Percentiles rank a stretch among this genome's conserved stretches.
Evolutionary conservation across 1,140 invertebrate genomes (phyloP).

Genomic region (Calliopsis andreniformis): DNA sequence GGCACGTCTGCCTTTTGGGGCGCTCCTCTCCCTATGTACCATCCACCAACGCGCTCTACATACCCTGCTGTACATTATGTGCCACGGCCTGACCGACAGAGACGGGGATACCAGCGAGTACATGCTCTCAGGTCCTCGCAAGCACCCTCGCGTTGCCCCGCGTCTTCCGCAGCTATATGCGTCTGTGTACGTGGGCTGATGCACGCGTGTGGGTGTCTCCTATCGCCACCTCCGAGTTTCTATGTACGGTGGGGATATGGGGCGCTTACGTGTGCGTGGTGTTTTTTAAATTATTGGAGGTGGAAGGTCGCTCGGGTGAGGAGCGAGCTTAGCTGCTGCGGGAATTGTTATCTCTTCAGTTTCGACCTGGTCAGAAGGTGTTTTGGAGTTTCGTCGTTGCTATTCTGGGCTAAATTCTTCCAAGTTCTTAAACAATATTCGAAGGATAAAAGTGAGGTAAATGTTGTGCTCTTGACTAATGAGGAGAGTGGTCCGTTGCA

Average conservation of each 20-base stretch:
- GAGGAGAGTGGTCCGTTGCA: no score
- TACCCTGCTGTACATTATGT: constrained; percentile 35
- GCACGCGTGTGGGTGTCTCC: neutral
- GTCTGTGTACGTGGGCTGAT: constrained; percentile 3
- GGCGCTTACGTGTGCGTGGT: no score
- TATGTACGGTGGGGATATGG: neutral
- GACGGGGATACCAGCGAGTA: constrained; percentile 9
- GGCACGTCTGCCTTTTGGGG: constrained; percentile 79
- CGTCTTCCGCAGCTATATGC: neutral
- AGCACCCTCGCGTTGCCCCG: constrained; percentile 31
- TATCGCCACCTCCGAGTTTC: neutral
- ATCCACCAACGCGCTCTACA: constrained; percentile 12
- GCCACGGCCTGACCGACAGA: constrained; percentile 26
- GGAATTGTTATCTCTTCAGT: no score
- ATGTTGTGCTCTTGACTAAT: no score
- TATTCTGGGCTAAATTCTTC: no score
- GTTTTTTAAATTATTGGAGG: no score
- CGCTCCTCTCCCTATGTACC: constrained; percentile 56
- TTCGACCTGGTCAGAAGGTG: no score
- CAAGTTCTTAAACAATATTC: no score
- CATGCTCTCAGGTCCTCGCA: constrained; percentile 21
- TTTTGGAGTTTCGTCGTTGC: no score
- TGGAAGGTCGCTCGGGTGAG: no score
- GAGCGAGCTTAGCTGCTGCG: no score
- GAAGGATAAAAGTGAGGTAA: no score